Evolutionary conservation across 1,140 invertebrate genomes (phyloP), one percentile per base, ranked within the genome.

Genomic region (Drosophila triauraria): DNA sequence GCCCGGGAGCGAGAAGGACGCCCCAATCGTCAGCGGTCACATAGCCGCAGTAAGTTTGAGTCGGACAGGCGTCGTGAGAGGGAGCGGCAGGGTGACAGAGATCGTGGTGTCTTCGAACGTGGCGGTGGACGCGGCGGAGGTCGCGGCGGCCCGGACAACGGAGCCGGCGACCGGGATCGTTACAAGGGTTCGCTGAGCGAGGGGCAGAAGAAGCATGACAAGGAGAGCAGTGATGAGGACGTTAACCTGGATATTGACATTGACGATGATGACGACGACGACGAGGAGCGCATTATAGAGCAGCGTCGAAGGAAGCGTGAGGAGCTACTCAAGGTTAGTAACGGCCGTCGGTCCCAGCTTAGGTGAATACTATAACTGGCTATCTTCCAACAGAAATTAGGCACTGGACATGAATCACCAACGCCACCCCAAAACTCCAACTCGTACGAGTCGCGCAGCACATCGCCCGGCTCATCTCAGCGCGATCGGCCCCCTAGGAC

Each of bases 251-350:
- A 96, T 63, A 95, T 97, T 67, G 95, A 97, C 53, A 96, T 97
- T 71, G 95, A 96, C 70, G 96, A 97, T 48, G 96, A 97, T 48
- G 98, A 99, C 70, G 98, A 99, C 74, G 98, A 99, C 93, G 97
- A 98, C 92, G 98, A 99, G 92, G 97, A 99, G 93, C 95, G 96
- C 68, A 98, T 99, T 84, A 99, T 99, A 93, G 97, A 99, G 92
- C 95, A 95, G 87, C 94, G 97, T 80, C 95, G 98, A 71, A 97
- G 97, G 93, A 96, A 98, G 92, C 94, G 98, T 48, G 97, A 99
- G 93, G 97, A 97, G 91, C 93, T 99, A 3, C 91, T 99, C 40
- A 97, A 97, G 94, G 96, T 97, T 94, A 46, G 63, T 54, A 43
- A 2, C 10, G 23, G 3, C 8, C 3, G 5, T 17, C n/a, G n/a